Conservation (phyloP, 2,888 invertebrate genomes). For the Eustalomyia histrio region DNA sequence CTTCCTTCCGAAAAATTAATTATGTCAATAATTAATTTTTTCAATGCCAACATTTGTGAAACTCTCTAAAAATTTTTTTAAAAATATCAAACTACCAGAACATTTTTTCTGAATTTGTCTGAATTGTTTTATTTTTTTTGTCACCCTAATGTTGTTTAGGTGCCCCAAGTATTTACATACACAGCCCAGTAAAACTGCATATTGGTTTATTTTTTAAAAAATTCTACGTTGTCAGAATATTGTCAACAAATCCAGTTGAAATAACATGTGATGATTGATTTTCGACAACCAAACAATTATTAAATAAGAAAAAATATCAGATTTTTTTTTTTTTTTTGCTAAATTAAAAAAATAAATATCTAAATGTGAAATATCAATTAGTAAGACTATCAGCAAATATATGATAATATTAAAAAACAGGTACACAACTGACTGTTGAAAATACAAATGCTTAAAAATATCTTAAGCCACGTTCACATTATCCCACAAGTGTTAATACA, state of each 20-base stretch:
- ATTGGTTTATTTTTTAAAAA: conserved; percentile 12
- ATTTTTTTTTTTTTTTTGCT: not conserved
- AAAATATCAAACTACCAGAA: too few relatives aligned
- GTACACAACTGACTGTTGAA: too few relatives aligned
- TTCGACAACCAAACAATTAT: conserved; percentile 24
- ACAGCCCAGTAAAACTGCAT: not conserved
- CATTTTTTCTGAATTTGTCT: too few relatives aligned
- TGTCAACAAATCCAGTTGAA: conserved; percentile 25
- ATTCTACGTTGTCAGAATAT: conserved; percentile 8
- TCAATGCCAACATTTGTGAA: too few relatives aligned
- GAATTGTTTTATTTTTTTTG: too few relatives aligned
- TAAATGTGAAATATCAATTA: conserved; percentile 31
- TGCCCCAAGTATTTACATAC: not conserved
- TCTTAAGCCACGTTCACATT: too few relatives aligned
- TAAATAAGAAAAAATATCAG: not conserved
- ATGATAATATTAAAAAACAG: not conserved
- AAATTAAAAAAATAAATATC: not conserved
- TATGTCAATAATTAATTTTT: too few relatives aligned
- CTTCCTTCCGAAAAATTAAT: too few relatives aligned
- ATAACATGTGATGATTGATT: conserved; percentile 32
- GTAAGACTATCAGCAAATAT: not conserved
- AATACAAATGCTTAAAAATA: too few relatives aligned
- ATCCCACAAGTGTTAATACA: too few relatives aligned
- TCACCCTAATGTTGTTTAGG: too few relatives aligned
- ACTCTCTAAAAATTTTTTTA: too few relatives aligned